Conservation (phyloP, 2,113 vertebrate species). For the Tyto alba region DNA sequence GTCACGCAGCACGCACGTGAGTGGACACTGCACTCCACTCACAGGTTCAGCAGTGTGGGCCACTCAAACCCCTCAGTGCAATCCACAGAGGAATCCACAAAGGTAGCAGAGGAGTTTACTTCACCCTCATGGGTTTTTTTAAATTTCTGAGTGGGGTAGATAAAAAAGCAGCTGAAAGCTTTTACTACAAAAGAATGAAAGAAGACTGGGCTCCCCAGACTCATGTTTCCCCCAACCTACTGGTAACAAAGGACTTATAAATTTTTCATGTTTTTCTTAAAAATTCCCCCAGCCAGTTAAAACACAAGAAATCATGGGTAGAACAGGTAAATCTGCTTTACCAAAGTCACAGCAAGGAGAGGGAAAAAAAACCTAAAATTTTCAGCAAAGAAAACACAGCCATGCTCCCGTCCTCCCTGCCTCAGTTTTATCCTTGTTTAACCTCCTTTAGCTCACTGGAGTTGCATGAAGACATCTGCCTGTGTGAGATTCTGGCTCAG, state of each 20-base stretch:
- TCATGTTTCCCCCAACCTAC: background rate
- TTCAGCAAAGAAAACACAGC: background rate
- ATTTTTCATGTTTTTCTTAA: background rate
- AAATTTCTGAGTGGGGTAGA: background rate
- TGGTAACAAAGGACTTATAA: background rate
- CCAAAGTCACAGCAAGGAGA: background rate
- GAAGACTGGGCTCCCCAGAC: background rate
- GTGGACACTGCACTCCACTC: background rate
- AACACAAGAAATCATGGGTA: background rate
- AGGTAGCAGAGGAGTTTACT: background rate
- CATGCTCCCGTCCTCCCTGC: background rate
- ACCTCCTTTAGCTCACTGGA: background rate
- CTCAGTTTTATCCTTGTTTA: background rate
- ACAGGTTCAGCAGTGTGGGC: background rate
- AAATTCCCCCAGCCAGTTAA: background rate
- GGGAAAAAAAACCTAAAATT: background rate
- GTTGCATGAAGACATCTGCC: background rate
- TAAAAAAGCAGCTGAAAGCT: background rate
- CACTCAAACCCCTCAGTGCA: rapidly evolving
- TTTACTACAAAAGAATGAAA: background rate
- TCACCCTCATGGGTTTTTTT: background rate
- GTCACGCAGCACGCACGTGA: rapidly evolving
- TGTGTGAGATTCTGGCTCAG: background rate
- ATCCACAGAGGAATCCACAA: background rate
- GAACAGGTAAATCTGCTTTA: background rate